phyloP scores from a whole-genome alignment of 2,797 vertebrate genomes.

The Sebastolobus altivelis region DNA sequence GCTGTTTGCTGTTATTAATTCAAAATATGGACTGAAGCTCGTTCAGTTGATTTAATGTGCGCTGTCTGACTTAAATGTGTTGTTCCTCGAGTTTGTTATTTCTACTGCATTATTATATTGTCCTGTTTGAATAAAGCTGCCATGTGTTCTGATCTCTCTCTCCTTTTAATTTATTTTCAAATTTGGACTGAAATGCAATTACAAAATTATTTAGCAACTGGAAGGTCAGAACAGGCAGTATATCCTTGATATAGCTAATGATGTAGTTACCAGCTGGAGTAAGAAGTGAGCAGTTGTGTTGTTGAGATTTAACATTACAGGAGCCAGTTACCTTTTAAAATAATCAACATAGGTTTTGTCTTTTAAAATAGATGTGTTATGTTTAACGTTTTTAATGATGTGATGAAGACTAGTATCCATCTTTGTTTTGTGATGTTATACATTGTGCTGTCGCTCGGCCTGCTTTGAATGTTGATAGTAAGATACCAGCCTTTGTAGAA shows the following conservation, averaged over 20 bases:
- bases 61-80: neutral
- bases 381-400: neutral
- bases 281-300: neutral
- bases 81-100: slow-evolving; percentile 15
- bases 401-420: neutral
- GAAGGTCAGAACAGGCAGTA: neutral
- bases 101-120: slow-evolving; percentile 11
- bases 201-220: neutral
- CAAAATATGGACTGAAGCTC: neutral
- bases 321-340: neutral
- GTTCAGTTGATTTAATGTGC: neutral
- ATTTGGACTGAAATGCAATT: neutral
- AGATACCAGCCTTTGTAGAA: neutral
- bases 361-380: neutral
- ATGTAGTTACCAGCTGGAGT: neutral
- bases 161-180: neutral
- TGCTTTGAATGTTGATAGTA: slow-evolving; percentile 20
- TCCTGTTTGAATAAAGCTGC: slow-evolving; percentile 56
- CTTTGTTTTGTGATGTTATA: neutral
- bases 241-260: neutral
- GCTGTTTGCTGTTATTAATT: neutral
- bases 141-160: slow-evolving; percentile 22
- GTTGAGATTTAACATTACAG: neutral
- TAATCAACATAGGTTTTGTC: neutral
- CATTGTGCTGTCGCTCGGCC: neutral